A percentile compares a stretch with the other conserved stretches of the same genome.
phyloP scores from a whole-genome alignment of 2,888 invertebrate genomes.

The Thera britannica region DNA sequence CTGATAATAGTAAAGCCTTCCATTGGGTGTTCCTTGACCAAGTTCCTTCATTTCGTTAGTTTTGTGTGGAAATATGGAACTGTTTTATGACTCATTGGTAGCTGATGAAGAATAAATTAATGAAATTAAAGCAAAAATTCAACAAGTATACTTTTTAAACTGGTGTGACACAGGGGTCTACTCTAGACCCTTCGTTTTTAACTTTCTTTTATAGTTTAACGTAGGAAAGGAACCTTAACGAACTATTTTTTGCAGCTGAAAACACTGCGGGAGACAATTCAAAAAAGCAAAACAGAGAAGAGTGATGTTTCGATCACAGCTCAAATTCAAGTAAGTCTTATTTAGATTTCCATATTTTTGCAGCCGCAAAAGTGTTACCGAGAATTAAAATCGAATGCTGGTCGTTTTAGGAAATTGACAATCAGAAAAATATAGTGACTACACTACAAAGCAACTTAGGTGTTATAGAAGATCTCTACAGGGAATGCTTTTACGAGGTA shows the following conservation, averaged over 20 bases:
- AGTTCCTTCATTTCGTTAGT: not conserved
- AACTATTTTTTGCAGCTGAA: conserved; percentile 43
- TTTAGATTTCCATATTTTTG: not conserved
- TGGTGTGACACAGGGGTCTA: conserved; percentile 15
- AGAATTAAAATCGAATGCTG: conserved; percentile 11
- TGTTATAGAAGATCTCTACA: conserved; percentile 72
- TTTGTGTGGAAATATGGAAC: not conserved
- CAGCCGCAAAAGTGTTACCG: not conserved
- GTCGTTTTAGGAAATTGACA: conserved; percentile 56
- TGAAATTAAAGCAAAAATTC: not conserved
- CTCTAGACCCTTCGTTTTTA: not conserved
- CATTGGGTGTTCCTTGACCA: not conserved
- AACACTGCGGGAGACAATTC: conserved; percentile 44
- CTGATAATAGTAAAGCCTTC: conserved; percentile 13
- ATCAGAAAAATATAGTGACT: conserved; percentile 57
- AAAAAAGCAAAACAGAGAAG: conserved; percentile 47
- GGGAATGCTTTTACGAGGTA: conserved; percentile 79
- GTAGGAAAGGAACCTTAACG: no score
- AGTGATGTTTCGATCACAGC: conserved; percentile 51
- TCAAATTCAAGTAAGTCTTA: conserved; percentile 51
- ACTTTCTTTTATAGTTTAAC: not conserved
- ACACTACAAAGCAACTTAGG: conserved; percentile 66
- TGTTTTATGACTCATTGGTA: not conserved
- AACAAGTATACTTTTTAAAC: not conserved
- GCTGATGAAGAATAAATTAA: not conserved